Percentiles rank a stretch among this genome's conserved stretches.
These are phyloP conservation scores for Mercenaria mercenaria DNA, from an alignment of 1,140 invertebrate genomes.

Conservation along the genomic window DNA sequence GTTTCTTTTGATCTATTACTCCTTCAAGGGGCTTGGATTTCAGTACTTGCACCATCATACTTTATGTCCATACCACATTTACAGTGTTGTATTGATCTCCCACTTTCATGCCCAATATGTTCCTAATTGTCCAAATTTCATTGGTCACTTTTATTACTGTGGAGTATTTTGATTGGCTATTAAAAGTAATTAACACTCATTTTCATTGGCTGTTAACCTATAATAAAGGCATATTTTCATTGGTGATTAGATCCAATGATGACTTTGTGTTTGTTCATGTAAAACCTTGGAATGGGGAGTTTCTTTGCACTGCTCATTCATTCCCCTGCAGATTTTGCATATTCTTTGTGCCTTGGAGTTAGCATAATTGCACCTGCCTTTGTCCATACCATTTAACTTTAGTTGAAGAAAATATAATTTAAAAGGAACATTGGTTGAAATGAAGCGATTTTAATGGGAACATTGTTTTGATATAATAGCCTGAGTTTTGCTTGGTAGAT, in stretches of 20 bases:
- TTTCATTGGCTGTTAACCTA: conserved; percentile 9
- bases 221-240: conserved; percentile 36
- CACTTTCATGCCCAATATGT: conserved; percentile 44
- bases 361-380: too few relatives aligned
- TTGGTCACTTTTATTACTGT: conserved; percentile 43
- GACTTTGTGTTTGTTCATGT: not conserved
- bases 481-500: not conserved
- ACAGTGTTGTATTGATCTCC: not conserved
- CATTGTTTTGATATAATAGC: not conserved
- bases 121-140: conserved; percentile 45
- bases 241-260: conserved; percentile 36
- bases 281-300: not conserved
- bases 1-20: not conserved
- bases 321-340: too few relatives aligned
- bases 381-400: too few relatives aligned
- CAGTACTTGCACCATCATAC: not conserved
- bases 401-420: too few relatives aligned
- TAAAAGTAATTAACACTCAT: not conserved
- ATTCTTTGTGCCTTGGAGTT: too few relatives aligned
- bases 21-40: not conserved
- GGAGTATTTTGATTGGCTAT: conserved; percentile 25
- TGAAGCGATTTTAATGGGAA: not conserved
- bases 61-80: not conserved
- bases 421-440: too few relatives aligned
- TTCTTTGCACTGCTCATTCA: too few relatives aligned